Percentiles rank a stretch among this genome's conserved stretches.
These are phyloP conservation scores for Peromyscus attwateri DNA, from an alignment of 2,797 vertebrate species.

Conservation along the genomic window DNA sequence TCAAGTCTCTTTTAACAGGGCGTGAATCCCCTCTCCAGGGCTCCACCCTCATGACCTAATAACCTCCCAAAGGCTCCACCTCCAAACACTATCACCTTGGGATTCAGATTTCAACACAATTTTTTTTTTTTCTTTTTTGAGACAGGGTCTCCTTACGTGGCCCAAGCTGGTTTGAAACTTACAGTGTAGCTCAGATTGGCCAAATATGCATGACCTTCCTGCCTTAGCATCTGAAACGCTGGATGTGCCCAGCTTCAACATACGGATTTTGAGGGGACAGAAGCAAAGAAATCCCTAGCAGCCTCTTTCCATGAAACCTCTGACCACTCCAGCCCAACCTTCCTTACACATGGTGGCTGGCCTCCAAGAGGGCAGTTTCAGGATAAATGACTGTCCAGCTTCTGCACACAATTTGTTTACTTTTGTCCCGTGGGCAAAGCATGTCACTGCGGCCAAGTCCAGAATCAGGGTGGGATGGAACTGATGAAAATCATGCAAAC, in stretches of 20 bases:
- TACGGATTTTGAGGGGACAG: background rate
- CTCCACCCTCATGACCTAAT: background rate
- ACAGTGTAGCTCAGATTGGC: background rate
- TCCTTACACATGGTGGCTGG: background rate
- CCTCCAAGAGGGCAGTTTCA: background rate
- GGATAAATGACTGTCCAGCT: background rate
- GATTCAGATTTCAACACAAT: slow-evolving; percentile 5
- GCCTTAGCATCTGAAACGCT: background rate
- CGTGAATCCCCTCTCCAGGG: background rate
- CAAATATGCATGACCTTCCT: background rate
- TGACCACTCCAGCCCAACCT: background rate
- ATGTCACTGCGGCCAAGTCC: background rate
- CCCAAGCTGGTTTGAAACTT: background rate
- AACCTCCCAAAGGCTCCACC: background rate
- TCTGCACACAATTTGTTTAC: background rate
- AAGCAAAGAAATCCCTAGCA: background rate
- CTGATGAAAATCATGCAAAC: background rate
- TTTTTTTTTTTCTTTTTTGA: background rate
- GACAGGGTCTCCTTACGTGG: background rate
- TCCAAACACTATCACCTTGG: background rate
- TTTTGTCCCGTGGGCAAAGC: slow-evolving; percentile 4
- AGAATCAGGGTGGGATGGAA: background rate
- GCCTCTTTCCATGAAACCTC: background rate
- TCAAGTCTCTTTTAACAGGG: background rate
- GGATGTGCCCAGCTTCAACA: background rate